Evolutionary conservation across 2,888 invertebrate genomes (phyloP), one percentile per base, ranked within the genome.

Genomic region (Dione vanillae): DNA sequence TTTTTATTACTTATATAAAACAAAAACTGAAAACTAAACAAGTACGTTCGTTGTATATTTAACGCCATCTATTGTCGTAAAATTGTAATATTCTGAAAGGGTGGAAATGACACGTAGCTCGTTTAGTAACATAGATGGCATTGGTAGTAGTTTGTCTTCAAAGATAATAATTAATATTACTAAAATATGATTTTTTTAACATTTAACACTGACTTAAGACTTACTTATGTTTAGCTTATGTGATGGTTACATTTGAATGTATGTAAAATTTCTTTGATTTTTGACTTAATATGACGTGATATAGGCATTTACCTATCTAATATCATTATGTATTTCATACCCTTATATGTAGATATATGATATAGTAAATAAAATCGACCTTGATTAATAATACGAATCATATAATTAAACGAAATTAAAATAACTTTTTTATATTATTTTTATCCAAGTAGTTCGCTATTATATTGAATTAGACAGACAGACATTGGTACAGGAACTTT

Each of bases 91-190:
- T 20, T 56, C 12, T 0, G 19, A 61, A 27, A 16, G 3, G 1
- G 12, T 8, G 16, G 51, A 27, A 2, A 27, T 11, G 41, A 54
- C 11, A 37, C 1, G 51, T 43, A 51, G 7, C 8, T 20, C 9
- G 0, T 16, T 19, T 16, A 10, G 9, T 14, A 12, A 54, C 14
- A 62, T 19, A 68, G 68, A 68, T 68, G 68, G 65, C 65, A 27
- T 9, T 65, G 2, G 12, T 20, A 3, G 19, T 40, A 2, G n/a
- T 43, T 8, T 61, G 6, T 45, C 7, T 35, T 37, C 8, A 11
- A 37, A 35, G 16, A 7, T 37, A 16, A 37, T 19, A 12, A n/a
- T 37, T n/a, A 56, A 52, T 7, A 35, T 20, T 54, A 27, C 7
- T 9, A 54, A 27, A 27, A 5, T 27, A 27, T 3, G 2, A 27